Base-by-base conservation (phyloP, 2,888 invertebrate genomes). In the Macrosiphum euphorbiae region DNA sequence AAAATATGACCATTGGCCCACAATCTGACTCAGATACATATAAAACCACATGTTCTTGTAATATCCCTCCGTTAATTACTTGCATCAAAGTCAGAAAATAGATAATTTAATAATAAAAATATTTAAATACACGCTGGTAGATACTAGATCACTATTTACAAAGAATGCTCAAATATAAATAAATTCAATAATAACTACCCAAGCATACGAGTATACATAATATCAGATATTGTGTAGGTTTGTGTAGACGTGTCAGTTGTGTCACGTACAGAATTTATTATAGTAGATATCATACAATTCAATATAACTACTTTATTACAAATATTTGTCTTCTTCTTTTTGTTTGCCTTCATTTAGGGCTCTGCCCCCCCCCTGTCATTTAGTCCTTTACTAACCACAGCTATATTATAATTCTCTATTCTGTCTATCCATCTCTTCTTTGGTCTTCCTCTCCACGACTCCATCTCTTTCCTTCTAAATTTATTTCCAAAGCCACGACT, bases 21-120 rank as follows among this genome's bases (percentile, higher is more conserved):
- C 90, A 67, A 28, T 10, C 61, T 24, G 85, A 94, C 86, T 58
- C 58, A 0, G 52, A 67, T 28, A 11, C 90, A 0, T 94, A 94
- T 52, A 86, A 58, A 26, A 86, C 90, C 5, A 61, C 90, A 41
- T 94, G 93, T 67, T 90, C 93, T 10, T 94, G 93, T 86, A 85
- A 85, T 16, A 55, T 11, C 20, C 93, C 93, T 26, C 93, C 93
- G 1, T 61, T 94, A 35, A 11, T 94, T 13, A 94, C 93, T 47
- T 94, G 93, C 50, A 52, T 90, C 13, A 94, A 94, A 94, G 35
- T 0, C 0, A 61, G 86, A 28, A 93, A 55, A 52, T n/a, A 87
- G 35, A 92, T 7, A 8, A 55, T 85, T 44, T 52, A 91, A 86
- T 67, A n/a, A 90, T 47, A 47, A 10, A 67, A 90, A 67, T 50